Conservation (phyloP, 1,140 invertebrate genomes). For the Globodera rostochiensis region DNA sequence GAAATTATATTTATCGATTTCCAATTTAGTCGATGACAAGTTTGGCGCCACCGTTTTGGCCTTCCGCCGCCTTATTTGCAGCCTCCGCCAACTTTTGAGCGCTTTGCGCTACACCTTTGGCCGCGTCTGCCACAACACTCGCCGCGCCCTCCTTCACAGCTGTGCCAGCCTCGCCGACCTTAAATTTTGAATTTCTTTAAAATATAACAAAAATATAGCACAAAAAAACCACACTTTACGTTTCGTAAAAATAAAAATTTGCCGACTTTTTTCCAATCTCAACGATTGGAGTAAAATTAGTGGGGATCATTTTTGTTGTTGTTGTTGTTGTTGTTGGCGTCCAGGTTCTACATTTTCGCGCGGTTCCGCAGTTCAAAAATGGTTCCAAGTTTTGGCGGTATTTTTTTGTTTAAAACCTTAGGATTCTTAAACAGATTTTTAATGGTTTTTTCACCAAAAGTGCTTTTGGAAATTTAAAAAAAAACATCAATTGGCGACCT, state of each 20-base stretch:
- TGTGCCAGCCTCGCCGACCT: neutral
- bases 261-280: too few relatives aligned
- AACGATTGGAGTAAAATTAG: neutral
- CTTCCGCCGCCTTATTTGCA: neutral
- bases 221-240: too few relatives aligned
- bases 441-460: too few relatives aligned
- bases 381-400: too few relatives aligned
- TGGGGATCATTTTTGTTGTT: too few relatives aligned
- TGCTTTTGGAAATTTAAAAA: neutral
- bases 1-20: too few relatives aligned
- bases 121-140: neutral
- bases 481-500: neutral
- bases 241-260: too few relatives aligned
- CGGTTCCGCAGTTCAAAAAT: too few relatives aligned
- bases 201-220: neutral
- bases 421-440: too few relatives aligned
- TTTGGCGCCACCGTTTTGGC: neutral
- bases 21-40: neutral
- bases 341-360: too few relatives aligned
- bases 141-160: neutral
- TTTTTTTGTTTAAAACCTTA: too few relatives aligned
- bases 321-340: too few relatives aligned
- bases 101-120: neutral
- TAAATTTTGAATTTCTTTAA: neutral
- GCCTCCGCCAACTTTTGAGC: neutral